These are phyloP conservation scores for Cephus rjabovi DNA, from an alignment of 2,888 invertebrate species.

Conservation along the genomic window DNA sequence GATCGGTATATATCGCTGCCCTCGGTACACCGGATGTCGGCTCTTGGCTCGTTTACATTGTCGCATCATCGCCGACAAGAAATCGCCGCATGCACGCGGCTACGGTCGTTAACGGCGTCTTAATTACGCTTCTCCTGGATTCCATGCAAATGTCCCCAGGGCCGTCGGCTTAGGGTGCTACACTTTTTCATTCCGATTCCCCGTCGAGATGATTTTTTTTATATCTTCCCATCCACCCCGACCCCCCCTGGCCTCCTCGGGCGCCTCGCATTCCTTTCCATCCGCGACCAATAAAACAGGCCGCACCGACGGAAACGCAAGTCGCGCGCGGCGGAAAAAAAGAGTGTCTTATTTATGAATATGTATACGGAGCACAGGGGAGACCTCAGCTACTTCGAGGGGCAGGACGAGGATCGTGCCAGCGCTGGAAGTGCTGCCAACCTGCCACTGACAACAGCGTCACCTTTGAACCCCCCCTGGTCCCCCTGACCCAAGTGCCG, in stretches of 20 bases:
- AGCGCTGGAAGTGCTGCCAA: not conserved
- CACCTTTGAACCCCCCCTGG: not conserved
- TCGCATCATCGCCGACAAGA: constrained; percentile 11
- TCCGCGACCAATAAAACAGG: not conserved
- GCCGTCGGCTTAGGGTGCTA: not conserved
- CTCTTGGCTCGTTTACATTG: not conserved
- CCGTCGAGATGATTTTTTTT: not conserved
- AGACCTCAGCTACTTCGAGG: not conserved
- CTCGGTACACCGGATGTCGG: not conserved
- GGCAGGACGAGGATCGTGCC: not conserved
- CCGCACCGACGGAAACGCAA: not conserved
- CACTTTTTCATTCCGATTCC: not conserved
- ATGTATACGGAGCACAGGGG: constrained; percentile 44
- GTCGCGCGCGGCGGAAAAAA: constrained; percentile 29
- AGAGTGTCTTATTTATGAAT: constrained; percentile 59
- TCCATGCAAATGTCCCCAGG: not conserved
- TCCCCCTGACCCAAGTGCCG: not conserved
- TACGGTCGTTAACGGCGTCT: constrained; percentile 49
- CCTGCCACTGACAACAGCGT: not conserved
- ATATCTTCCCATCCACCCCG: not conserved
- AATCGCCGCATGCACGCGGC: constrained; percentile 25
- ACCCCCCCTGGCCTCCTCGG: not conserved
- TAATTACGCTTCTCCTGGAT: constrained; percentile 39
- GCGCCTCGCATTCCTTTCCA: not conserved
- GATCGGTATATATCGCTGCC: not conserved